Percentiles rank a stretch among this genome's conserved stretches.
These are phyloP conservation scores for Cerastis rubricosa DNA, from an alignment of 2,888 invertebrate species.

Conservation along the genomic window DNA sequence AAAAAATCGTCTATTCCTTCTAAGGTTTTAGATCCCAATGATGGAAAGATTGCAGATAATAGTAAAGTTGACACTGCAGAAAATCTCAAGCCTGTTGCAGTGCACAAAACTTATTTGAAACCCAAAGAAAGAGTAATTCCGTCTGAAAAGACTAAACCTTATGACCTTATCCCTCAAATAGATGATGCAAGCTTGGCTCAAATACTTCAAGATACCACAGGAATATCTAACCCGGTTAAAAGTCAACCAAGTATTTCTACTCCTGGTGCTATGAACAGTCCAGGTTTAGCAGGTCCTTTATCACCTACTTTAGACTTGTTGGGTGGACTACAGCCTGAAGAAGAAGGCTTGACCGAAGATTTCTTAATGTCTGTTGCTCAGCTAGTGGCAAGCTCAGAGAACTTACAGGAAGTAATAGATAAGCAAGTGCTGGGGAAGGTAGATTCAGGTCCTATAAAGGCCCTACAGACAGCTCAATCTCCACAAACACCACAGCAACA, in stretches of 20 bases:
- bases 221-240: slow-evolving; percentile 76
- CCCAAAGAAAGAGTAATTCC: slow-evolving; percentile 74
- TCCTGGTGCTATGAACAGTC: slow-evolving; percentile 84
- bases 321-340: slow-evolving; percentile 92
- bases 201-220: slow-evolving; percentile 86
- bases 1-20: slow-evolving; percentile 68
- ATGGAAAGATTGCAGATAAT: slow-evolving; percentile 64
- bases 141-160: slow-evolving; percentile 80
- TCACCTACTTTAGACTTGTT: slow-evolving; percentile 91
- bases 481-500: slow-evolving; percentile 69
- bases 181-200: slow-evolving; percentile 89
- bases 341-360: slow-evolving; percentile 93
- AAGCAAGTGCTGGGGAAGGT: slow-evolving; percentile 91
- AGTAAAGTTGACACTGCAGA: slow-evolving; percentile 69
- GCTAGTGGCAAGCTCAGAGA: slow-evolving; percentile 92
- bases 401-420: slow-evolving; percentile 93
- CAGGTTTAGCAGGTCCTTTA: slow-evolving; percentile 89
- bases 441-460: slow-evolving; percentile 76
- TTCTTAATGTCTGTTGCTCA: slow-evolving; percentile 94
- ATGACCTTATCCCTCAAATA: slow-evolving; percentile 86
- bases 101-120: slow-evolving; percentile 77
- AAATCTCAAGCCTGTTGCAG: slow-evolving; percentile 70
- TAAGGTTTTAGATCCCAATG: slow-evolving; percentile 66
- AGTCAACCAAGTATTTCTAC: slow-evolving; percentile 78
- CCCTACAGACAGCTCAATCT: slow-evolving; percentile 49